Conservation (phyloP, 2,888 invertebrate species). For the Seira ritae region DNA sequence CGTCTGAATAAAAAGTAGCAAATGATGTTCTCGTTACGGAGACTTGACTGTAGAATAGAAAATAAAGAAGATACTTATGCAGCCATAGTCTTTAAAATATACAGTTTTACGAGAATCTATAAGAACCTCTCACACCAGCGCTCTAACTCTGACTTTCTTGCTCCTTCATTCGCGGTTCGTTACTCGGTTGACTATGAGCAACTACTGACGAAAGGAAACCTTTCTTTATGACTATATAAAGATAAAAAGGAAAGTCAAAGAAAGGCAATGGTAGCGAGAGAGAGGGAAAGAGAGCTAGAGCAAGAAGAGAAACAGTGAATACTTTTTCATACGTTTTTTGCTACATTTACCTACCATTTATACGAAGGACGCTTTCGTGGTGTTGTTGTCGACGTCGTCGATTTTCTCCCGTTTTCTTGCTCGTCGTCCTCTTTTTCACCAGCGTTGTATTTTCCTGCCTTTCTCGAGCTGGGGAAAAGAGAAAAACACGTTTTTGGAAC, state of each 20-base stretch:
- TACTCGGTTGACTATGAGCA: slow-evolving; percentile 63
- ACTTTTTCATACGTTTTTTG: too few species aligned
- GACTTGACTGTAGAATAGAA: background rate
- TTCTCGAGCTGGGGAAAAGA: too few species aligned
- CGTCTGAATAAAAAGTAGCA: too few species aligned
- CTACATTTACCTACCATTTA: too few species aligned
- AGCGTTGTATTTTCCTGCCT: too few species aligned
- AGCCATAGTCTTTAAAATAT: too few species aligned
- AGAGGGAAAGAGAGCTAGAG: slow-evolving; percentile 16
- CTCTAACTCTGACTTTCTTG: background rate
- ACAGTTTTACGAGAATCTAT: too few species aligned
- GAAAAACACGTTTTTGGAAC: too few species aligned
- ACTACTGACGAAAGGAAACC: slow-evolving; percentile 53
- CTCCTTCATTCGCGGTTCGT: slow-evolving; percentile 26
- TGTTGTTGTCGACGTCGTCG: too few species aligned
- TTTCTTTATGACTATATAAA: slow-evolving; percentile 25
- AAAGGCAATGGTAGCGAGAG: slow-evolving; percentile 11
- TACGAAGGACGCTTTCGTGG: too few species aligned
- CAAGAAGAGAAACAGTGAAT: background rate
- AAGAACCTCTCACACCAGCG: slow-evolving; percentile 6
- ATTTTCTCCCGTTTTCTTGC: too few species aligned
- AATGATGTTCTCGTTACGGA: background rate
- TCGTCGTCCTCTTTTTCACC: too few species aligned
- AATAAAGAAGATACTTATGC: background rate
- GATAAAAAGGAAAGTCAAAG: slow-evolving; percentile 35